These are phyloP conservation scores for Microplitis manilae DNA, from an alignment of 2,888 invertebrate species.

Conservation along the genomic window DNA sequence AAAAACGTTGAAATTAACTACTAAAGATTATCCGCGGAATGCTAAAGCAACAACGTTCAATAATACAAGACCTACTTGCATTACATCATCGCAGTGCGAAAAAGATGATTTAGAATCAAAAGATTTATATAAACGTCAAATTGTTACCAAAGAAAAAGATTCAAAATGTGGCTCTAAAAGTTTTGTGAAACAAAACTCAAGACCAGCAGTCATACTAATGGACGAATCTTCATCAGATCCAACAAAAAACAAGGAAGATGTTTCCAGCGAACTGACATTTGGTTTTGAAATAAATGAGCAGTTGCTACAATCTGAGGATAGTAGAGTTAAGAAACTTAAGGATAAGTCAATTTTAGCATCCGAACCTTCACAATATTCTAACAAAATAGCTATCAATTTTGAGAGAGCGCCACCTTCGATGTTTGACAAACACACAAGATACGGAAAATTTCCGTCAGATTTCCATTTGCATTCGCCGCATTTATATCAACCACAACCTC, in stretches of 20 bases:
- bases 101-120: neutral
- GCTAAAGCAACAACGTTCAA: slow-evolving; percentile 10
- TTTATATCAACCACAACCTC: slow-evolving; percentile 50
- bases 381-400: slow-evolving; percentile 59
- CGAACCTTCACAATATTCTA: slow-evolving; percentile 51
- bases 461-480: slow-evolving; percentile 56
- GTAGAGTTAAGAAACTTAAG: slow-evolving; percentile 52
- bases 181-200: slow-evolving; percentile 51
- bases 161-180: slow-evolving; percentile 1
- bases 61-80: neutral
- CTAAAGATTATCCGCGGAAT: slow-evolving; percentile 47
- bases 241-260: slow-evolving; percentile 64
- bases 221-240: slow-evolving; percentile 71
- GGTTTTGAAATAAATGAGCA: slow-evolving; percentile 86
- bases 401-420: slow-evolving; percentile 59
- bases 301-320: slow-evolving; percentile 74
- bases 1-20: slow-evolving; percentile 30
- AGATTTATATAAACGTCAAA: slow-evolving; percentile 5
- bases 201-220: slow-evolving; percentile 84
- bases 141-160: neutral
- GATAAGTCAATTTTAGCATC: slow-evolving; percentile 51
- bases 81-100: neutral
- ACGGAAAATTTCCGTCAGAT: slow-evolving; percentile 56
- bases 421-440: slow-evolving; percentile 59
- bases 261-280: slow-evolving; percentile 81